phyloP scores from a whole-genome alignment of 2,888 invertebrate genomes.

The Tetramorium bicarinatum region DNA sequence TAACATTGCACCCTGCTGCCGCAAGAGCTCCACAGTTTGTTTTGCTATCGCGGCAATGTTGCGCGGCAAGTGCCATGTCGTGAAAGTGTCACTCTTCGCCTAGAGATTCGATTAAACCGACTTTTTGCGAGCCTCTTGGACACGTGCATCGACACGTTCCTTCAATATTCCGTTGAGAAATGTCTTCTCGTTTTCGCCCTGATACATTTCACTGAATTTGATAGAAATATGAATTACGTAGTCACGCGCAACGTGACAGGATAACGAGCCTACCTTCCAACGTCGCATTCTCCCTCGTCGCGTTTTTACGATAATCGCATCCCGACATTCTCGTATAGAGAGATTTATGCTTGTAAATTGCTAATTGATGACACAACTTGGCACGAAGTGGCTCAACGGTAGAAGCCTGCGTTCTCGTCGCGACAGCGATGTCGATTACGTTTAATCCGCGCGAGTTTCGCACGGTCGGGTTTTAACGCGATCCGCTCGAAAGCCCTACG shows the following conservation, averaged over 20 bases:
- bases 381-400: background rate
- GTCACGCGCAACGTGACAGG: slow-evolving; percentile 15
- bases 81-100: slow-evolving; percentile 36
- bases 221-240: slow-evolving; percentile 43
- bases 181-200: background rate
- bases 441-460: slow-evolving; percentile 12
- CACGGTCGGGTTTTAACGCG: slow-evolving; percentile 58
- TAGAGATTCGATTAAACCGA: slow-evolving; percentile 33
- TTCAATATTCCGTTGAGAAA: slow-evolving; percentile 28
- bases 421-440: slow-evolving; percentile 38
- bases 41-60: slow-evolving; percentile 27
- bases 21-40: slow-evolving; percentile 8
- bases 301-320: slow-evolving; percentile 22
- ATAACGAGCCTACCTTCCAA: slow-evolving; percentile 25
- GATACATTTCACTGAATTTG: slow-evolving; percentile 1
- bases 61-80: slow-evolving; percentile 8
- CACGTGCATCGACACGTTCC: background rate
- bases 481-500: slow-evolving; percentile 54
- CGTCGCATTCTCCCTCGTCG: background rate
- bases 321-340: background rate
- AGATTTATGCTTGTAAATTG: slow-evolving; percentile 40
- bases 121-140: background rate
- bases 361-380: slow-evolving; percentile 25
- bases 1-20: slow-evolving; percentile 48
- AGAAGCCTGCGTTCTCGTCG: background rate